Evolutionary conservation across 2,113 vertebrate species (phyloP).

Genomic region (Myotis brandtii): DNA sequence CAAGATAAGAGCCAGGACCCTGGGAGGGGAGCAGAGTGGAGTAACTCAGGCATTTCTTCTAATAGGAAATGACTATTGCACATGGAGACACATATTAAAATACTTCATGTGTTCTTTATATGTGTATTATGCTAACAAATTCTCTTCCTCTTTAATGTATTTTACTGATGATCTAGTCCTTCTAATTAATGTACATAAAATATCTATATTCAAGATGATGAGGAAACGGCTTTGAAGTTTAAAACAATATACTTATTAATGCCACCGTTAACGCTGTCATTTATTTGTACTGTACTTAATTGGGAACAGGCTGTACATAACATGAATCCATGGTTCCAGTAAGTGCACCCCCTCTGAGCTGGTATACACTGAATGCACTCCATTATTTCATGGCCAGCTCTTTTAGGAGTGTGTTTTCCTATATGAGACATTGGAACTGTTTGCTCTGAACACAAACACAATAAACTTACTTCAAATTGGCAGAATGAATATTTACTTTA

Average conservation of each 20-base stretch:
- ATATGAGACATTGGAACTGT: slow-evolving; percentile 11
- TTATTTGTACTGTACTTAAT: neutral
- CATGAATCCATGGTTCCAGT: neutral
- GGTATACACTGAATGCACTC: neutral
- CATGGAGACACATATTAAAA: neutral
- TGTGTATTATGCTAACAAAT: neutral
- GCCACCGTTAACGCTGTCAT: neutral
- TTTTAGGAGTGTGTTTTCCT: slow-evolving; percentile 55
- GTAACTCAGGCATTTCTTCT: neutral
- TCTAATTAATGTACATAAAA: neutral
- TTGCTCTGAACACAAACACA: slow-evolving; percentile 59
- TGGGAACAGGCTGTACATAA: neutral
- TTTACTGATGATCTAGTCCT: neutral
- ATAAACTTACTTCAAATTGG: slow-evolving; percentile 5
- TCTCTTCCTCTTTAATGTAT: neutral
- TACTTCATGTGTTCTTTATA: neutral
- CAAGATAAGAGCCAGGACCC: neutral
- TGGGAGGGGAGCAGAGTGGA: neutral
- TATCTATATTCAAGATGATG: neutral
- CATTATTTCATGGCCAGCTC: neutral
- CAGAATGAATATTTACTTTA: slow-evolving; percentile 47
- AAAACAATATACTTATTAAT: neutral
- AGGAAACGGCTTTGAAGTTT: neutral
- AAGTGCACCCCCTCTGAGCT: neutral
- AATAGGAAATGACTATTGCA: neutral